Evolutionary conservation across 2,888 invertebrate species (phyloP), one percentile per base, ranked within the genome.

Genomic region (Phymatocera aterrima): DNA sequence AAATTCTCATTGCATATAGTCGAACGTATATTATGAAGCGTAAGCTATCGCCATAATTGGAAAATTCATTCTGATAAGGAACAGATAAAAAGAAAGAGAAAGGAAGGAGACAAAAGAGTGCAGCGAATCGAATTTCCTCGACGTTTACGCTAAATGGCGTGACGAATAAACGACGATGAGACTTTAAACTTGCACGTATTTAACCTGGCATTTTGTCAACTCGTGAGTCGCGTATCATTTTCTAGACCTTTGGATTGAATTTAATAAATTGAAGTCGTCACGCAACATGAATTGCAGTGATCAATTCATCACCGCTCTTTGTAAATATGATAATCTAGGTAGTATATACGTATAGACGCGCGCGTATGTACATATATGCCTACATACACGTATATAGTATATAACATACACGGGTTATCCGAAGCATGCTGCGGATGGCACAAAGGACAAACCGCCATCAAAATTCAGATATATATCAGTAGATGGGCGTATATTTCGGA

Each of bases 241-340:
- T 5, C 21, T 8, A 64, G 18, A 64, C 10, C n/a, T 64, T 64
- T 64, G n/a, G 18, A 37, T 37, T 64, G 64, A 64, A 64, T 64
- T 15, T 10, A 68, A 68, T 46, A 46, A 68, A 46, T 28, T 68
- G 40, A 68, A 68, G 10, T 68, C 28, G 43, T n/a, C 43, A 46
- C 18, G 46, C 28, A 68, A 68, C 28, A 18, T 51, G 28, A 72
- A 72, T 72, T 54, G 51, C 54, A 54, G 54, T 54, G 54, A 72
- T 72, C 72, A 72, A 72, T 72, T 72, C 72, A 72, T 72, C 54
- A 72, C 18, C 15, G 34, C 51, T 31, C 68, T 68, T 68, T 68
- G 28, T 43, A 24, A 46, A 68, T 28, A n/a, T 68, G 28, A 43
- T n/a, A n/a, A n/a, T n/a, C n/a, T n/a, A n/a, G n/a, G n/a, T n/a